Evolutionary conservation across 2,888 invertebrate species (phyloP).

Genomic region (Perithous albicinctus): DNA sequence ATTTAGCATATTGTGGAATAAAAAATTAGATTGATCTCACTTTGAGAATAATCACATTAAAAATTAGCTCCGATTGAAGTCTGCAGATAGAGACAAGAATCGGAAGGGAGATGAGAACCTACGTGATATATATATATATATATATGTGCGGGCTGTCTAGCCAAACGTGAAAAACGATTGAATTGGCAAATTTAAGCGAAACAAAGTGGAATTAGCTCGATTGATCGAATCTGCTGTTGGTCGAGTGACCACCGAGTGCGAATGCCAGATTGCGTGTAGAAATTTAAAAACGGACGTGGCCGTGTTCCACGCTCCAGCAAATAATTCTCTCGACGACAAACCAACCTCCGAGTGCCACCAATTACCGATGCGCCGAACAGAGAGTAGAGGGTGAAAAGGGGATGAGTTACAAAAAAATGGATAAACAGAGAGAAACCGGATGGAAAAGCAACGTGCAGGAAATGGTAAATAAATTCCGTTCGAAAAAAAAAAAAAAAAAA

Average conservation of each 20-base stretch:
- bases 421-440: neutral
- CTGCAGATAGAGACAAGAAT: neutral
- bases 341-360: constrained; percentile 2
- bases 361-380: neutral
- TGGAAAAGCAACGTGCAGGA: neutral
- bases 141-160: neutral
- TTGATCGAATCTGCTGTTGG: constrained; percentile 43
- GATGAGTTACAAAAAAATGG: neutral
- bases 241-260: neutral
- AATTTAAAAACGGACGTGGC: constrained; percentile 17
- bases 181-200: constrained; percentile 25
- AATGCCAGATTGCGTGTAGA: constrained; percentile 7
- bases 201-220: constrained; percentile 46
- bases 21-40: neutral
- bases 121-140: neutral
- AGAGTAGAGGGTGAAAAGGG: neutral
- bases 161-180: constrained; percentile 13
- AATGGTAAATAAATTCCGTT: constrained; percentile 27
- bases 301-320: neutral
- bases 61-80: neutral
- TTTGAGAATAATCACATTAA: neutral
- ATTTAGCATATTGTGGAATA: no score
- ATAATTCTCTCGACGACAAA: neutral
- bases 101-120: neutral
- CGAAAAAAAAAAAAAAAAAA: neutral